Conservation (phyloP, 2,888 invertebrate genomes). For the Heliconius hortense region DNA sequence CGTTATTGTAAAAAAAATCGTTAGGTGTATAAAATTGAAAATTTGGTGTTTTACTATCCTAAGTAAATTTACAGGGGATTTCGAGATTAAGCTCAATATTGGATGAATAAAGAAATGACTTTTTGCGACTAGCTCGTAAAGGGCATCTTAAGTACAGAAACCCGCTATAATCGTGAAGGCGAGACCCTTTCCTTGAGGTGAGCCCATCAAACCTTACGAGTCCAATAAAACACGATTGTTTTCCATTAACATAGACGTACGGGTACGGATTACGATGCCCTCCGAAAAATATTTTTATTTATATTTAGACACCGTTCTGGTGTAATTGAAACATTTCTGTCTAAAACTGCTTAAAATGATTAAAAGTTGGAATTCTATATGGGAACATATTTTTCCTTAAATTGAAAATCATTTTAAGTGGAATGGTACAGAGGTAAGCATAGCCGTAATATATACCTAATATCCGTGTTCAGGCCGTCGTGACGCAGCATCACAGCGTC, state of each 20-base stretch:
- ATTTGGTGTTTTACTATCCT: slow-evolving; percentile 27
- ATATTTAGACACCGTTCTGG: not conserved
- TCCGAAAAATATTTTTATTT: slow-evolving; percentile 31
- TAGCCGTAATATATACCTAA: no score
- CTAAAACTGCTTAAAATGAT: not conserved
- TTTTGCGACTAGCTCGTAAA: slow-evolving; percentile 68
- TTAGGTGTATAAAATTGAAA: slow-evolving; percentile 9
- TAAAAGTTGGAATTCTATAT: not conserved
- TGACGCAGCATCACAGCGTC: no score
- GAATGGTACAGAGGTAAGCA: not conserved
- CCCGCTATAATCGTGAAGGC: slow-evolving; percentile 73
- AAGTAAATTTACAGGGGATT: slow-evolving; percentile 31
- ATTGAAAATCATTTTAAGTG: not conserved
- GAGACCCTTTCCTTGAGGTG: slow-evolving; percentile 72
- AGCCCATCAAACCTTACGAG: slow-evolving; percentile 78
- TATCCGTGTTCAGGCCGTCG: no score
- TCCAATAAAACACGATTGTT: slow-evolving; percentile 80
- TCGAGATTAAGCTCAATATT: slow-evolving; percentile 37
- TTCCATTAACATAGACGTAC: slow-evolving; percentile 72
- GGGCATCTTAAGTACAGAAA: slow-evolving; percentile 72
- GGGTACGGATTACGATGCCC: slow-evolving; percentile 27
- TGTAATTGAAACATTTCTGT: not conserved
- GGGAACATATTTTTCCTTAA: not conserved
- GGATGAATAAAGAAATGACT: slow-evolving; percentile 59
- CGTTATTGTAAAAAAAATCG: not conserved